Evolutionary conservation across 2,797 vertebrate genomes (phyloP), one percentile per base, ranked within the genome.

Genomic region (Aulostomus chinensis): DNA sequence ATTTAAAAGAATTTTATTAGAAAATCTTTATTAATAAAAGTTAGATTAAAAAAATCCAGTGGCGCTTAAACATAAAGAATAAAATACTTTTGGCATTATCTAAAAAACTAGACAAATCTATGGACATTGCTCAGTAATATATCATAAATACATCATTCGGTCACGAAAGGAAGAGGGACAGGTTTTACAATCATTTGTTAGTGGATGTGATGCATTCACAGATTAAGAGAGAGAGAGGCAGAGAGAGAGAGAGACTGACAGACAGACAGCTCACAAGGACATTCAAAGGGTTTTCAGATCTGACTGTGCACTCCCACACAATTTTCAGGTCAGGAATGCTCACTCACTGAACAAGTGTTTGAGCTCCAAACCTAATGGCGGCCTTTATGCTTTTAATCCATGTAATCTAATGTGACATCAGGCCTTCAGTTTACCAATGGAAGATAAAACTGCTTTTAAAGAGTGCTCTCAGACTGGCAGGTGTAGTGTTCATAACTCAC

Each of bases 231-330:
- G 8, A 42, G 15, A 21, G 10, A 12, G 57, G n/a, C n/a, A n/a
- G n/a, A n/a, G n/a, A n/a, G n/a, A n/a, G n/a, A n/a, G n/a, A 15
- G 9, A 17, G 7, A 30, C n/a, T 58, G 34, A 68, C 38, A 55
- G 37, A 60, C 8, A 29, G 74, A 80, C 39, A 2, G 58, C 73
- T 72, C 63, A 40, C n/a, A n/a, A n/a, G n/a, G n/a, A n/a, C 51
- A 63, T 47, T 71, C 61, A 38, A 60, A 55, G 74, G 85, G 73
- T 85, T 88, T 89, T 89, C 86, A 88, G 86, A 85, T 85, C 81
- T 77, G 62, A 50, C 76, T 80, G 58, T 36, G 8, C 3, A 9
- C 20, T 55, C 29, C 50, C 43, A 53, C 18, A 12, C 31, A 35
- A 10, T 33, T 32, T 28, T 16, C 18, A 12, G 11, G 5, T 14